Evolutionary conservation across 2,113 vertebrate species (phyloP).

Genomic region (Varanus salvator): DNA sequence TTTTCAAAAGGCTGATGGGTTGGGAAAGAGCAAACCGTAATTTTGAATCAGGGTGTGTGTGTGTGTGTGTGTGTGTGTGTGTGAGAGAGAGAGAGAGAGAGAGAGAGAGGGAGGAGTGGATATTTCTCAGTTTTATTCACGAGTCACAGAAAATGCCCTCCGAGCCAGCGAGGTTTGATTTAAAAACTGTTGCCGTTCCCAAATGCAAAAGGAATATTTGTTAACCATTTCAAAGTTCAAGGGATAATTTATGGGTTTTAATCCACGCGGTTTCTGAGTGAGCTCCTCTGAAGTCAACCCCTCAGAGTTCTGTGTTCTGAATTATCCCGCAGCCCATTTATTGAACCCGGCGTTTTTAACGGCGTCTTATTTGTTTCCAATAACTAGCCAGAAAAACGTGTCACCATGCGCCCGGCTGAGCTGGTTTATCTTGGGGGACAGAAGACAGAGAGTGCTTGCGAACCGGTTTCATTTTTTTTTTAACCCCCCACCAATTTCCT

Average conservation of each 20-base stretch:
- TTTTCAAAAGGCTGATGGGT: background rate
- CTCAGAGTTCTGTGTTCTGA: conserved; percentile 56
- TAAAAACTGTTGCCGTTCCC: conserved; percentile 52
- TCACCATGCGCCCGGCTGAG: conserved; percentile 37
- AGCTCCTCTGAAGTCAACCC: conserved; percentile 63
- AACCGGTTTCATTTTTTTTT: background rate
- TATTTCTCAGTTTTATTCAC: conserved; percentile 39
- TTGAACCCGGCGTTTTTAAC: conserved; percentile 63
- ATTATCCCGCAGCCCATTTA: conserved; percentile 66
- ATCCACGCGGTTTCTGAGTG: conserved; percentile 46
- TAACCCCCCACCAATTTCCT: background rate
- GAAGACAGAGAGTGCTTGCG: background rate
- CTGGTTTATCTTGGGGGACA: background rate
- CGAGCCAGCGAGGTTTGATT: conserved; percentile 31
- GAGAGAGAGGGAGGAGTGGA: background rate
- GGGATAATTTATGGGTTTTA: conserved; percentile 57
- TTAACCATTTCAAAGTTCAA: conserved; percentile 59
- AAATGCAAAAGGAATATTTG: conserved; percentile 59
- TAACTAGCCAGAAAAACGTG: conserved; percentile 58
- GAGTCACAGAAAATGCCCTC: conserved; percentile 22
- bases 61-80: too few relatives aligned
- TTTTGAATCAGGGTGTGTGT: background rate
- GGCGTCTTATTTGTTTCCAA: conserved; percentile 50
- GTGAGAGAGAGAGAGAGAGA: background rate
- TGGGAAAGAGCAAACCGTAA: background rate